phyloP scores from a whole-genome alignment of 2,113 vertebrate genomes.

The Motacilla alba region DNA sequence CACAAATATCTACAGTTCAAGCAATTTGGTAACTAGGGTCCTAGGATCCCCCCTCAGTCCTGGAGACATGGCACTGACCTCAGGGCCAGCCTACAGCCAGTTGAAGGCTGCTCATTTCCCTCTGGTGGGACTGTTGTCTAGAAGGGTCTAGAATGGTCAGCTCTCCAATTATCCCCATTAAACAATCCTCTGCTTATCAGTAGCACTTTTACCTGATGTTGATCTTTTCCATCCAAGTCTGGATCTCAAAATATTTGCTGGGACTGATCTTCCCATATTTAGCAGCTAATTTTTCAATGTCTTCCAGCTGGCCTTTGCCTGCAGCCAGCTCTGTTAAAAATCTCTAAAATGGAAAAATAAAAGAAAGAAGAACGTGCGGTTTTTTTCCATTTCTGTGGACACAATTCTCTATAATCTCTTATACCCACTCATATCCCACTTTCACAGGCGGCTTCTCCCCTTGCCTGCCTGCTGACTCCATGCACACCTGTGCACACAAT shows the following conservation, averaged over 20 bases:
- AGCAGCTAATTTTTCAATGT: constrained; percentile 73
- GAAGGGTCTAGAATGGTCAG: not conserved
- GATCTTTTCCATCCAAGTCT: constrained; percentile 65
- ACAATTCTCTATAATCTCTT: not conserved
- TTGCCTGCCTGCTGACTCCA: not conserved
- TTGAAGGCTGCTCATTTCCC: not conserved
- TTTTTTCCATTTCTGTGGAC: not conserved
- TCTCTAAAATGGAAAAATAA: constrained; percentile 66
- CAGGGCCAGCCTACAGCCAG: not conserved
- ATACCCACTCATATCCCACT: not conserved
- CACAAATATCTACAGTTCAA: not conserved
- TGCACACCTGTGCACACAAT: fast-evolving
- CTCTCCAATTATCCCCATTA: fast-evolving
- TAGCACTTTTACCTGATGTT: constrained; percentile 70
- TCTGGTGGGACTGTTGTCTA: not conserved
- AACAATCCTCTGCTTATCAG: not conserved
- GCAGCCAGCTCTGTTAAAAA: constrained; percentile 81
- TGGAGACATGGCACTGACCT: not conserved
- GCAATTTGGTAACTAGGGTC: not conserved
- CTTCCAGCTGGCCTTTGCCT: constrained; percentile 78
- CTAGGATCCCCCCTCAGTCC: not conserved
- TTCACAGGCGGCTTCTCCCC: not conserved
- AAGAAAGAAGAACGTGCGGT: not conserved
- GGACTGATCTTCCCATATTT: constrained; percentile 76
- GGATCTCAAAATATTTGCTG: constrained; percentile 73